phyloP scores from a whole-genome alignment of 1,140 invertebrate species.

The Phocides pigmalion region DNA sequence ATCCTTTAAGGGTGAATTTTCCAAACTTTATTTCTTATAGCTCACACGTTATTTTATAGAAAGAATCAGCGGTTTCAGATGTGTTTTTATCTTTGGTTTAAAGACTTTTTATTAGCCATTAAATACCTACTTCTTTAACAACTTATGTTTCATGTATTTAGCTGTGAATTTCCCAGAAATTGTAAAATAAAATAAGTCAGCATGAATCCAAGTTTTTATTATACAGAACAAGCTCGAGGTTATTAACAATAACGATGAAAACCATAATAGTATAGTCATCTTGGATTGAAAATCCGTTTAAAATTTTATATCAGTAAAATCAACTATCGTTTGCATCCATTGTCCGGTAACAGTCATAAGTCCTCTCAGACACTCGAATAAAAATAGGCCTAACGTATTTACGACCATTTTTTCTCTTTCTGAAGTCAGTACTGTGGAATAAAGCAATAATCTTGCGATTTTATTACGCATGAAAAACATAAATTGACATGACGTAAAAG shows the following conservation, averaged over 20 bases:
- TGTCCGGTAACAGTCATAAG: constrained; percentile 4
- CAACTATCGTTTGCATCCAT: not conserved
- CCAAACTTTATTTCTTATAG: too few relatives aligned
- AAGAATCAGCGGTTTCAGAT: too few relatives aligned
- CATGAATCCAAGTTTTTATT: too few relatives aligned
- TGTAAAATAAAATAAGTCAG: too few relatives aligned
- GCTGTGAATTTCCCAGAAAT: too few relatives aligned
- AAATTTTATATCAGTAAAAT: constrained; percentile 6
- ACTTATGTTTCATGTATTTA: too few relatives aligned
- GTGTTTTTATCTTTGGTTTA: too few relatives aligned
- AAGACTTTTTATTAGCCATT: too few relatives aligned
- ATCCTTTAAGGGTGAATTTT: too few relatives aligned
- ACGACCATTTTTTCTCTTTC: constrained; percentile 18
- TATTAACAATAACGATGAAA: not conserved
- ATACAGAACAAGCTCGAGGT: too few relatives aligned
- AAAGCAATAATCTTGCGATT: constrained; percentile 16
- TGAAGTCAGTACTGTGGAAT: not conserved
- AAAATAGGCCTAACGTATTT: constrained; percentile 20
- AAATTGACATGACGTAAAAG: constrained; percentile 10
- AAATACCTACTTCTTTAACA: too few relatives aligned
- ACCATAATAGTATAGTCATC: not conserved
- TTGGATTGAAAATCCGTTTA: not conserved
- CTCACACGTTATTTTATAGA: too few relatives aligned
- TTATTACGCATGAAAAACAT: constrained; percentile 14
- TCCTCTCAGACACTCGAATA: not conserved